Evolutionary conservation across 2,888 invertebrate species (phyloP).

Genomic region (Alloscopus bannaensis): DNA sequence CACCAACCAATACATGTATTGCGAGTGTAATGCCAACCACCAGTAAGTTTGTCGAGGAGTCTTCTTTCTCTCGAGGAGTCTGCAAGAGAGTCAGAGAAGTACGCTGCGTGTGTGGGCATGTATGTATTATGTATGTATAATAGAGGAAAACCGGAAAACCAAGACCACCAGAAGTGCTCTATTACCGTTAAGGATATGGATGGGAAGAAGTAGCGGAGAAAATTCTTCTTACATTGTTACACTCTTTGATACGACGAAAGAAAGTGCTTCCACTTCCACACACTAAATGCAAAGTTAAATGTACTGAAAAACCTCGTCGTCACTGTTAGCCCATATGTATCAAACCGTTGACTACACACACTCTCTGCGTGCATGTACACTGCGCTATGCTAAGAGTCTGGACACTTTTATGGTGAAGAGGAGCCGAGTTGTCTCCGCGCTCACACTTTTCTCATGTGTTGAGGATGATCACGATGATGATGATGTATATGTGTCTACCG

Average conservation of each 20-base stretch:
- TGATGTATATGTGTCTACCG: constrained; percentile 12
- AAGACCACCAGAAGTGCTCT: constrained; percentile 4
- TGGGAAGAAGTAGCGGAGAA: background rate
- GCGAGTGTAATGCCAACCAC: constrained; percentile 29
- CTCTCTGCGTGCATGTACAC: background rate
- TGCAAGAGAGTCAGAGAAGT: background rate
- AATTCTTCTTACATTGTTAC: background rate
- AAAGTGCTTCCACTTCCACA: constrained; percentile 11
- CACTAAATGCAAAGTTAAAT: constrained; percentile 46
- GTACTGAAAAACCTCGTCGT: constrained; percentile 53
- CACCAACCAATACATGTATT: constrained; percentile 49
- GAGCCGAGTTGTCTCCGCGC: constrained; percentile 44
- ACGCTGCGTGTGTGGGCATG: too few relatives aligned
- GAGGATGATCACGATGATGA: constrained; percentile 9
- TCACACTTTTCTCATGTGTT: constrained; percentile 13
- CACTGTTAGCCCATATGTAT: background rate
- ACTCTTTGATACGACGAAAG: constrained; percentile 13
- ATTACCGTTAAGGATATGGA: constrained; percentile 12
- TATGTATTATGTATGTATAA: too few relatives aligned
- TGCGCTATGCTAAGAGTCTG: constrained; percentile 10
- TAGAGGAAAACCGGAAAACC: background rate
- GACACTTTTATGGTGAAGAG: constrained; percentile 30
- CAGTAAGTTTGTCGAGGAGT: constrained; percentile 10
- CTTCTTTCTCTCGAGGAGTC: background rate
- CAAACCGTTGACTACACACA: constrained; percentile 8